These are phyloP conservation scores for Pycnonotus jocosus DNA, from an alignment of 2,113 vertebrate genomes.

Conservation along the genomic window DNA sequence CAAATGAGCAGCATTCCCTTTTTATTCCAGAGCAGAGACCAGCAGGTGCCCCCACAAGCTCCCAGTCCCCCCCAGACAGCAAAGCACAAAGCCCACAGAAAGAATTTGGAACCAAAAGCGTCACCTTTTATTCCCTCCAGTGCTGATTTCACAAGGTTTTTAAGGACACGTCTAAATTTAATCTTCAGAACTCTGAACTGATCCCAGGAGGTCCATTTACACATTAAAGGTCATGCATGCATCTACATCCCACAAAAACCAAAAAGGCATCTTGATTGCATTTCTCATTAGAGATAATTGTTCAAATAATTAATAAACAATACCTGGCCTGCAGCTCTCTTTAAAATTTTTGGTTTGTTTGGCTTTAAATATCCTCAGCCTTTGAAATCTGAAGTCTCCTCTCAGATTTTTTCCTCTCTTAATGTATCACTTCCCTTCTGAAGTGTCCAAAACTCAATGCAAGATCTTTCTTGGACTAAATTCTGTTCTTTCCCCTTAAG, in stretches of 20 bases:
- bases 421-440: background rate
- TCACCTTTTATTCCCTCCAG: background rate
- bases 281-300: background rate
- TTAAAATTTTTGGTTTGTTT: background rate
- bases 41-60: background rate
- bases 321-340: background rate
- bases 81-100: background rate
- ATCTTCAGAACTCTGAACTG: background rate
- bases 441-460: background rate
- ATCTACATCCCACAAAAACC: background rate
- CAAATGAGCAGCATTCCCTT: background rate
- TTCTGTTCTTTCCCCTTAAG: conserved; percentile 50
- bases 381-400: background rate
- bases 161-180: background rate
- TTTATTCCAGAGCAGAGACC: background rate
- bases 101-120: background rate
- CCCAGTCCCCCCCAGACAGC: background rate
- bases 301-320: background rate
- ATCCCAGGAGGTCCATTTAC: background rate
- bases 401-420: background rate
- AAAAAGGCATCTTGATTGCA: background rate
- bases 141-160: background rate
- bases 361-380: background rate
- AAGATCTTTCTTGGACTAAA: conserved; percentile 3
- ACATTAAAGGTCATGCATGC: background rate